phyloP scores from a whole-genome alignment of 2,113 vertebrate species.

The Vicugna pacos region DNA sequence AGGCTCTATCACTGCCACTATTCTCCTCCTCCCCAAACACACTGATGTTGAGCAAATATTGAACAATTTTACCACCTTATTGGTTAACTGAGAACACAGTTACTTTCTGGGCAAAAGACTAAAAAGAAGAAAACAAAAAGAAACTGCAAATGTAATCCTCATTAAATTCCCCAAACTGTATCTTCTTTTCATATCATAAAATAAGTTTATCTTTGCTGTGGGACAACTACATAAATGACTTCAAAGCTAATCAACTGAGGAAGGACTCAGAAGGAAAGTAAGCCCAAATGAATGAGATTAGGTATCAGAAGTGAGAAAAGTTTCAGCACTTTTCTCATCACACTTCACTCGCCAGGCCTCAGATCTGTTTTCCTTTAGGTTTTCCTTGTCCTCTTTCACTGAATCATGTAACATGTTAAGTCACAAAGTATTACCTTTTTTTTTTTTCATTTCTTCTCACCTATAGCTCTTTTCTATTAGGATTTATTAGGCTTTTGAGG shows the following conservation, averaged over 20 bases:
- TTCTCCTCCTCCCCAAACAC: rapidly evolving
- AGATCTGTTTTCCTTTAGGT: not conserved
- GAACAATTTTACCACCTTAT: not conserved
- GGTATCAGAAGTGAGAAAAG: not conserved
- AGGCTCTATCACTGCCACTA: not conserved
- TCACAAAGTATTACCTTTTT: not conserved
- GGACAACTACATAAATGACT: too few relatives aligned
- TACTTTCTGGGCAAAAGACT: not conserved
- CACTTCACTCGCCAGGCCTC: rapidly evolving
- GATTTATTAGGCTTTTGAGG: not conserved
- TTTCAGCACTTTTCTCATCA: not conserved
- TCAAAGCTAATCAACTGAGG: too few relatives aligned
- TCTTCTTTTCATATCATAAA: too few relatives aligned
- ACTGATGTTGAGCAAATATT: not conserved
- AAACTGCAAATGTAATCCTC: not conserved
- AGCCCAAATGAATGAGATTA: not conserved
- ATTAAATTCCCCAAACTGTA: not conserved
- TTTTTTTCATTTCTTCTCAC: not conserved
- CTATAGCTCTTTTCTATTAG: not conserved
- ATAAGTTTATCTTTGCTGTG: too few relatives aligned
- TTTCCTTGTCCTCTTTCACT: not conserved
- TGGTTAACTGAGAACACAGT: not conserved
- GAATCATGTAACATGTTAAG: not conserved
- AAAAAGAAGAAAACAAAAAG: not conserved
- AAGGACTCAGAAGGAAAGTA: not conserved